Base-by-base conservation (phyloP, 2,888 invertebrate species). In the Abscondita cerata region DNA sequence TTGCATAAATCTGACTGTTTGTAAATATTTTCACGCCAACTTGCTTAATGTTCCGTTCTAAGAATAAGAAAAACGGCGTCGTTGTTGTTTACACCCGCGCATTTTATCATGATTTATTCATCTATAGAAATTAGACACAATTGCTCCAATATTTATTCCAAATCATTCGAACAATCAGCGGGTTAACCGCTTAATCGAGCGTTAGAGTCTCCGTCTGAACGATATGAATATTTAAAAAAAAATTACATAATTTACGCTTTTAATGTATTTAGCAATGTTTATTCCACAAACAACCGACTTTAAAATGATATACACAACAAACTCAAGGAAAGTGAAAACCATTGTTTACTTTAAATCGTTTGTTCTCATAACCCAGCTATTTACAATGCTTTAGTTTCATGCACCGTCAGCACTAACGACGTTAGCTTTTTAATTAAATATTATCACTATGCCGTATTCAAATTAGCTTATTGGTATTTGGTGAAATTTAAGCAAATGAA, bases 321-420 rank as follows among this genome's bases (percentile, higher is more conserved):
- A 77, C 72, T 74, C 78, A 78, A 78, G 78, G 78, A 78, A 77
- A 78, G 77, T 77, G 78, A 78, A 78, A 78, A 76, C 77, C 68
- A 77, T 77, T 77, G 76, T 77, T 75, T 76, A 70, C 69, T 72
- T 72, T 72, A 72, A 73, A 70, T 65, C 71, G 70, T 71, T 70
- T 67, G 68, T 68, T 70, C 70, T 69, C 70, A 68, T 70, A 70
- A 70, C 70, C 70, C 68, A 71, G 65, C 70, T 69, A 59, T 62
- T 65, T 66, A 66, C 66, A 57, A 65, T 69, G 69, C 68, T 68
- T 67, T 66, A 66, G 69, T 72, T 72, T 70, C 73, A 73, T 72
- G 73, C 73, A 71, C 70, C 70, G 70, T 64, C 70, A 69, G 70
- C 71, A 65, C 66, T 68, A 68, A 68, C 65, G 64, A 68, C 66